Evolutionary conservation across 2,888 invertebrate species (phyloP), one percentile per base, ranked within the genome.

Genomic region (Maniola hyperantus): DNA sequence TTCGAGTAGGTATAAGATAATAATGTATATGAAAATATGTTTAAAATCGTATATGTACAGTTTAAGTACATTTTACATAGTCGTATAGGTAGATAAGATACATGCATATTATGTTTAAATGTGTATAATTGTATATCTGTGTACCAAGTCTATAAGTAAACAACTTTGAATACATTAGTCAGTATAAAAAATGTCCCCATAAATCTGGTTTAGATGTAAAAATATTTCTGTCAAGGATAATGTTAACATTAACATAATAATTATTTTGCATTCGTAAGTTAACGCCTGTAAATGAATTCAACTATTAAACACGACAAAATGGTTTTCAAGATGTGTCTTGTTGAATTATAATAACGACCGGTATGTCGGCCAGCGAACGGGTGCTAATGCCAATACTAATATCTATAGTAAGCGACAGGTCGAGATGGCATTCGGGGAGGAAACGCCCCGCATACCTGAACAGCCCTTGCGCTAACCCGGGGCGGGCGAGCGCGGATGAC

Each of bases 301-400:
- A 64, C 67, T 64, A 74, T 71, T 67, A 71, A 65, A 75, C 70
- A 68, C 67, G 69, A 70, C 72, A 75, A 79, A 80, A 79, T 79
- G 72, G 76, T 74, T 75, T 72, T 71, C 77, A 75, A 73, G 74
- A 77, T 77, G 73, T 80, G 77, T 74, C 79, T 73, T 62, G 70
- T 81, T 79, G 77, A 81, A 78, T 81, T 79, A 83, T 80, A 81
- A 77, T 79, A 82, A 79, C 79, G 71, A 76, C 80, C 83, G 81
- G 84, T 86, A 86, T 73, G 73, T 70, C 69, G 58, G 85, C 86
- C 83, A 87, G 83, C 72, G 65, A 67, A 77, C 76, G 76, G 4
- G 76, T 77, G 76, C 78, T 82, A 81, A 78, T 76, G 83, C 83
- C 83, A 82, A 82, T 79, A 82, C 81, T 83, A 85, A 84, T 84